Conservation (phyloP, 1,140 invertebrate genomes). For the Eupristina koningsbergeri region DNA sequence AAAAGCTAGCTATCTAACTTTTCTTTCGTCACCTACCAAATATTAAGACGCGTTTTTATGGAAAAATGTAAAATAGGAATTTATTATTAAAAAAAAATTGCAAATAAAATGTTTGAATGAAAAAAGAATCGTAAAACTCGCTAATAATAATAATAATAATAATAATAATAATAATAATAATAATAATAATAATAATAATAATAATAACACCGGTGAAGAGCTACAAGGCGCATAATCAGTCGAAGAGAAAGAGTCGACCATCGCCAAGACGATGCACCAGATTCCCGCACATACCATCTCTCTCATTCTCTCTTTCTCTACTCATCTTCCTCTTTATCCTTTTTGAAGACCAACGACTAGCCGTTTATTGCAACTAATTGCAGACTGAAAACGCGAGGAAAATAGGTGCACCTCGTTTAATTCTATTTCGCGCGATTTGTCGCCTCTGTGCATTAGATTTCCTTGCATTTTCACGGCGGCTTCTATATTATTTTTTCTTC, state of each 20-base stretch:
- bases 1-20: background rate
- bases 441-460: background rate
- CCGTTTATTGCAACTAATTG: slow-evolving; percentile 41
- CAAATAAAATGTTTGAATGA: background rate
- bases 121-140: too few species aligned
- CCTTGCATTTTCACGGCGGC: slow-evolving; percentile 20
- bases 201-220: background rate
- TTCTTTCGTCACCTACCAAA: too few species aligned
- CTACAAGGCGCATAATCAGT: slow-evolving; percentile 19
- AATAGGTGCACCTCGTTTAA: background rate
- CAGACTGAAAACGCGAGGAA: slow-evolving; percentile 13
- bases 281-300: slow-evolving; percentile 19
- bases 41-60: too few species aligned
- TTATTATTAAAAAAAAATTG: background rate
- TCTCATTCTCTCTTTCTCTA: slow-evolving; percentile 44
- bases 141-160: too few species aligned
- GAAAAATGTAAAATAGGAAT: too few species aligned
- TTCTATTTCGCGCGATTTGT: background rate
- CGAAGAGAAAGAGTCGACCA: slow-evolving; percentile 14
- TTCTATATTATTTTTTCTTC: background rate
- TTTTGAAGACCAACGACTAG: background rate
- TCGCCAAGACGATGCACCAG: background rate
- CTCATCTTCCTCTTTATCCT: slow-evolving; percentile 1
- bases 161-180: too few species aligned
- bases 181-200: background rate